phyloP scores from a whole-genome alignment of 2,888 invertebrate species.

The Icerya purchasi region DNA sequence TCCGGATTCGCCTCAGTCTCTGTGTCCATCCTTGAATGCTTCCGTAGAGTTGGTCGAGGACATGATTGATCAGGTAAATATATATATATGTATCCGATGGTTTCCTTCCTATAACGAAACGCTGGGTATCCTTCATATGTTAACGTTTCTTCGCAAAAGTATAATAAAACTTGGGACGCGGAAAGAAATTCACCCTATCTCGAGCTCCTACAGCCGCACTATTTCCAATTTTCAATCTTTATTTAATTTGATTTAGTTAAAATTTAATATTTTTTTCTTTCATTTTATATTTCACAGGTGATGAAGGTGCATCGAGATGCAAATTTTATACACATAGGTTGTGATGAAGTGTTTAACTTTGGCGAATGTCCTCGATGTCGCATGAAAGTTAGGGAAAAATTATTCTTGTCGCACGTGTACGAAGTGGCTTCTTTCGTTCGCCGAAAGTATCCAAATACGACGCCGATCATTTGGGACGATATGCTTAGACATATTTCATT shows the following conservation, averaged over 20 bases:
- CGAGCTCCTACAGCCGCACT: too few relatives aligned
- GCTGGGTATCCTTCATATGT: too few relatives aligned
- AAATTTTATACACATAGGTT: constrained; percentile 45
- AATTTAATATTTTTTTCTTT: too few relatives aligned
- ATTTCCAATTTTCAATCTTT: too few relatives aligned
- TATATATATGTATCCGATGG: too few relatives aligned
- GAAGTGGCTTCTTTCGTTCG: constrained; percentile 37
- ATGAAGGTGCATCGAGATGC: constrained; percentile 23
- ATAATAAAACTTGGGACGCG: too few relatives aligned
- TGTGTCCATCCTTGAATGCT: constrained; percentile 43
- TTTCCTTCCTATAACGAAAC: too few relatives aligned
- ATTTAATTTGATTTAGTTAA: too few relatives aligned
- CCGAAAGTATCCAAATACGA: constrained; percentile 33
- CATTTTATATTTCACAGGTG: constrained; percentile 22
- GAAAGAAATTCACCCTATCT: too few relatives aligned
- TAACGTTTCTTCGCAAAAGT: too few relatives aligned
- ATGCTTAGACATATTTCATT: constrained; percentile 45
- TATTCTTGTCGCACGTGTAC: constrained; percentile 41
- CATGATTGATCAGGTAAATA: constrained; percentile 43
- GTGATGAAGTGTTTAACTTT: constrained; percentile 51
- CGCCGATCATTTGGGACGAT: constrained; percentile 57
- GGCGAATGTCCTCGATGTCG: constrained; percentile 42
- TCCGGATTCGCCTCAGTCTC: constrained; percentile 41
- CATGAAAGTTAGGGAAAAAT: constrained; percentile 28
- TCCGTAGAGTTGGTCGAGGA: constrained; percentile 38